A percentile compares a stretch with the other conserved stretches of the same genome.
Evolutionary conservation across 2,888 invertebrate species (phyloP).

Genomic region (Stratiomys singularior): DNA sequence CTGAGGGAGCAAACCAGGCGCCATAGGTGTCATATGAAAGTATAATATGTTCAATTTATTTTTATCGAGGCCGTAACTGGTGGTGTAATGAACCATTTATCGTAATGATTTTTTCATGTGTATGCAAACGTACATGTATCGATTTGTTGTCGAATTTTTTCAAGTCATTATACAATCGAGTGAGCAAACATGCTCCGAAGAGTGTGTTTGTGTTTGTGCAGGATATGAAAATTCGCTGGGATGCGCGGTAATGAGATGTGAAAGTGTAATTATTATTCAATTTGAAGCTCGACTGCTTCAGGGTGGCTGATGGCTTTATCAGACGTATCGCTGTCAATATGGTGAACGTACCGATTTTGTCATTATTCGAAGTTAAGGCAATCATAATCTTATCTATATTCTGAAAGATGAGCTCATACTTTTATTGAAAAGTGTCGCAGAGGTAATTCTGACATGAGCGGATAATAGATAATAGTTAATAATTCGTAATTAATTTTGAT

Average conservation of each 20-base stretch:
- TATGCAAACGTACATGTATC: not conserved
- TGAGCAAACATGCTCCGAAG: too few relatives aligned
- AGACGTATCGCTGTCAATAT: not conserved
- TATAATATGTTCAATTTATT: constrained; percentile 31
- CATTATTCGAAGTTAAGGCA: not conserved
- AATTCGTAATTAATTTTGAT: too few relatives aligned
- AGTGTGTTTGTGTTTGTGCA: too few relatives aligned
- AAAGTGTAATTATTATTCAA: too few relatives aligned
- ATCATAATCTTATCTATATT: too few relatives aligned
- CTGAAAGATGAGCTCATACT: too few relatives aligned
- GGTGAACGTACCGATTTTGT: not conserved
- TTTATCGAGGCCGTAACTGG: constrained; percentile 38
- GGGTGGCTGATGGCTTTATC: not conserved
- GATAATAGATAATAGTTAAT: too few relatives aligned
- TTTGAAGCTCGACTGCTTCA: too few relatives aligned
- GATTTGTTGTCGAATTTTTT: constrained; percentile 18
- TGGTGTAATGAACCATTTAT: constrained; percentile 33
- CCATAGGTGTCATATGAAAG: constrained; percentile 27
- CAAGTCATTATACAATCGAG: constrained; percentile 2
- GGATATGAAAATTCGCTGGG: too few relatives aligned
- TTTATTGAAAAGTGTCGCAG: too few relatives aligned
- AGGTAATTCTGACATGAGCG: too few relatives aligned
- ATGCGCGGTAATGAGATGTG: too few relatives aligned
- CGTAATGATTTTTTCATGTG: constrained; percentile 30
- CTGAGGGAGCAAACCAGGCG: not conserved